phyloP scores from a whole-genome alignment of 2,888 invertebrate genomes.

The Drosophila mercatorum region DNA sequence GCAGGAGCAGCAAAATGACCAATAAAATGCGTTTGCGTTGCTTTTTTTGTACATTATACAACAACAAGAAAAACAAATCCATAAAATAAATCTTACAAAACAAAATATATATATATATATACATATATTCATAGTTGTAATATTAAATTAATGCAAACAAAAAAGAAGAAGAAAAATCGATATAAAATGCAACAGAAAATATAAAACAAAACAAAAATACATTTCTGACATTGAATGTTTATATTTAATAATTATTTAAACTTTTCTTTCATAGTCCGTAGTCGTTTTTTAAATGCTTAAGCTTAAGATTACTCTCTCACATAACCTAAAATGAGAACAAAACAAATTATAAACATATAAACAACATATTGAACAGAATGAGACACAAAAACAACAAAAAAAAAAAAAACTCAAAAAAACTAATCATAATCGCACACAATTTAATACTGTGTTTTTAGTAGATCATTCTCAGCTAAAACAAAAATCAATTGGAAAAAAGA shows the following conservation, averaged over 20 bases:
- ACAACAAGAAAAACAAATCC: constrained; percentile 26
- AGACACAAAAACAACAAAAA: constrained; percentile 30
- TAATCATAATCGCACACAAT: constrained; percentile 65
- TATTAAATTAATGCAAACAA: constrained; percentile 48
- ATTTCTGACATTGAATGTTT: constrained; percentile 70
- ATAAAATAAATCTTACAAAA: constrained; percentile 24
- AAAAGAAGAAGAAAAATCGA: neutral
- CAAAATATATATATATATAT: neutral
- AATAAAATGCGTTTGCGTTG: constrained; percentile 41
- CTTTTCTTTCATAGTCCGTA: constrained; percentile 66
- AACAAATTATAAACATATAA: constrained; percentile 30
- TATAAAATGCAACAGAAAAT: constrained; percentile 29
- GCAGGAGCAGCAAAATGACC: constrained; percentile 29
- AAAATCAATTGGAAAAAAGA: constrained; percentile 38
- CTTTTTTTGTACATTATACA: constrained; percentile 60
- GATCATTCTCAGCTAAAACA: constrained; percentile 50
- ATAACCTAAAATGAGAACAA: constrained; percentile 47
- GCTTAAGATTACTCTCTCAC: constrained; percentile 70
- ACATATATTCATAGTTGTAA: constrained; percentile 43
- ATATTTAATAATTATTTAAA: constrained; percentile 60
- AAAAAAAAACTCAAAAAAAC: constrained; percentile 41
- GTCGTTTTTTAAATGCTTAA: constrained; percentile 79
- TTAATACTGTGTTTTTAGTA: constrained; percentile 67
- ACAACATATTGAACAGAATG: constrained; percentile 42
- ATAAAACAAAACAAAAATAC: constrained; percentile 19